Conservation (phyloP, 2,888 invertebrate genomes). For the Sisyra nigra region DNA sequence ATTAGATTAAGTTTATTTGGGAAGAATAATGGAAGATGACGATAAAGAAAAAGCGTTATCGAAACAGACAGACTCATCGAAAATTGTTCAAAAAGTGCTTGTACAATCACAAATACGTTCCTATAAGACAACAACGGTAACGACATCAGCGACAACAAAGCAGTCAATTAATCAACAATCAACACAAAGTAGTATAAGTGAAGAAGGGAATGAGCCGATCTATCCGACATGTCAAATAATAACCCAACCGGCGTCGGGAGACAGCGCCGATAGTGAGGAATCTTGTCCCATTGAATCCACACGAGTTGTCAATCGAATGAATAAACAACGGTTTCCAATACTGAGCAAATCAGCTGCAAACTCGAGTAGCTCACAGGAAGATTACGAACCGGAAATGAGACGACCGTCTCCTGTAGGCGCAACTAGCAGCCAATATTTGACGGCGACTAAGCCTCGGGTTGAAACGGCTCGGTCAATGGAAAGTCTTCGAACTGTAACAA, state of each 20-base stretch:
- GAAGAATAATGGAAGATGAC: no score
- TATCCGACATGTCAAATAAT: conserved; percentile 28
- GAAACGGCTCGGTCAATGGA: conserved; percentile 56
- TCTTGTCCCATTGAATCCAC: conserved; percentile 28
- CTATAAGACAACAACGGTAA: conserved; percentile 7
- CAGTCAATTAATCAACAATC: conserved; percentile 6
- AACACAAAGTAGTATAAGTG: conserved; percentile 13
- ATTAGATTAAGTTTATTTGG: no score
- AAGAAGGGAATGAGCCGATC: conserved; percentile 14
- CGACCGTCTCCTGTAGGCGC: conserved; percentile 18
- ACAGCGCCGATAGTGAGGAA: conserved; percentile 38
- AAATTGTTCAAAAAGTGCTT: conserved; percentile 11
- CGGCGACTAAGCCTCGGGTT: conserved; percentile 29
- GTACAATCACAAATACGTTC: conserved; percentile 12
- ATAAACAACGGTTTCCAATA: conserved; percentile 21
- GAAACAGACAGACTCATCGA: no score
- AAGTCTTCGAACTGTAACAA: conserved; percentile 40
- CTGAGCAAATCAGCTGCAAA: conserved; percentile 24
- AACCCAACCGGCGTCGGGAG: conserved; percentile 35
- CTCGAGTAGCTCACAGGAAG: conserved; percentile 55
- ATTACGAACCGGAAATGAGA: conserved; percentile 42
- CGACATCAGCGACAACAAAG: conserved; percentile 12
- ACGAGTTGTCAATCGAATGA: conserved; percentile 9
- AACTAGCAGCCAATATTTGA: conserved; percentile 36
- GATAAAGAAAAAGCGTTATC: no score